Evolutionary conservation across 2,888 invertebrate genomes (phyloP).

Genomic region (Ptilodon capucinus): DNA sequence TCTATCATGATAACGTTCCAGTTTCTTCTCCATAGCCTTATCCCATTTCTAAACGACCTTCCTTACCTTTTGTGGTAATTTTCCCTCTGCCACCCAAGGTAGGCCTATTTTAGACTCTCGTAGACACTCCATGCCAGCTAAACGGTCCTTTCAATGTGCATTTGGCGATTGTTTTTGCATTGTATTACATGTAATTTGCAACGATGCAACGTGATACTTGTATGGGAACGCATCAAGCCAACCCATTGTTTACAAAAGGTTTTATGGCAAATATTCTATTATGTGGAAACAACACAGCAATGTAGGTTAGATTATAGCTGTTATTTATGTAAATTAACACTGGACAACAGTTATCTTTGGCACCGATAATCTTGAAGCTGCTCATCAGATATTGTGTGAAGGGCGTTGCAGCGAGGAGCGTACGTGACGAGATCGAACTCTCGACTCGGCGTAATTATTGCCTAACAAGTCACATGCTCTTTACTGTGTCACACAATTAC

Average conservation of each 20-base stretch:
- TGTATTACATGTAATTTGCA: neutral
- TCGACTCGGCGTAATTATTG: constrained; percentile 29
- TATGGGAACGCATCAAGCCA: neutral
- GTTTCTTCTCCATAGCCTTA: no score
- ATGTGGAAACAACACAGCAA: neutral
- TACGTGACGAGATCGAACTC: constrained; percentile 25
- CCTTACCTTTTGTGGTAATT: no score
- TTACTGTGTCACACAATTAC: constrained; percentile 46
- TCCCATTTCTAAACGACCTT: no score
- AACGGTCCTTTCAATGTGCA: no score
- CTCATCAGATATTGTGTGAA: constrained; percentile 17
- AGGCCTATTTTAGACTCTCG: no score
- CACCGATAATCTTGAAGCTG: constrained; percentile 2
- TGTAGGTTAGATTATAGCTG: neutral
- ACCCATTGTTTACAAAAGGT: constrained; percentile 8
- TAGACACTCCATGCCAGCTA: no score
- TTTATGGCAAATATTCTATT: constrained; percentile 7
- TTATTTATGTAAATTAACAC: neutral
- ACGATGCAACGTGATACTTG: neutral
- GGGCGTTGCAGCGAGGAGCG: constrained; percentile 16
- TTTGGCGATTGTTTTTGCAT: neutral
- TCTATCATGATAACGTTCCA: no score
- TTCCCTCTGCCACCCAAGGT: no score
- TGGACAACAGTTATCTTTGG: neutral
- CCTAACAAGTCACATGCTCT: constrained; percentile 50